Evolutionary conservation across 2,797 vertebrate genomes (phyloP), one percentile per base, ranked within the genome.

Genomic region (Hafferia zeledoni): DNA sequence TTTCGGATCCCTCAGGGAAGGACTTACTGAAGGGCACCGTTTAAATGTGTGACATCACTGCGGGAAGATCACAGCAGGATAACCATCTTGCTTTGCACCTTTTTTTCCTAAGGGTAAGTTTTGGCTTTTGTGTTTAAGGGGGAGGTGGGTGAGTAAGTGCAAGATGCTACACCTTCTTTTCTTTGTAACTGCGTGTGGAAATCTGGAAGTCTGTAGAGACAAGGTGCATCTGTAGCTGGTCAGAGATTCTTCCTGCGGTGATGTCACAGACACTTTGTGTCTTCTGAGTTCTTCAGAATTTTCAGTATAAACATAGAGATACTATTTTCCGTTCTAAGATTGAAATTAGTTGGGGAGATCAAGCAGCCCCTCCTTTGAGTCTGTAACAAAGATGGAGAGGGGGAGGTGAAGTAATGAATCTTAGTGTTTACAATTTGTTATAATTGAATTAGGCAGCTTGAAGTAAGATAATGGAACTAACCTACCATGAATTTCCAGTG

Each of bases 1-100:
- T 96, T 96, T 92, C 74, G 96, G 97, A 93, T 95, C 57, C 94
- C 91, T 97, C 93, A 91, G 88, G 93, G 95, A 96, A 91, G 78
- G 92, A 91, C 86, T 89, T 93, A 71, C 55, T 95, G 96, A 95
- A 96, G 91, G 94, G 88, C 93, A 88, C 74, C 46, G 82, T 90
- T 94, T 97, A 95, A 94, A 96, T 96, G 89, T 96, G 60, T 95
- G 96, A 92, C 81, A 52, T 95, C 78, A 90, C 79, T 93, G 67
- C 85, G 89, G 89, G 93, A 95, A 89, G 71, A 96, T 90, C 65
- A 49, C 95, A 95, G 83, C 85, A 89, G 94, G 87, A 64, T 87
- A 83, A 57, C 71, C 47, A 57, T 82, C 87, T 90, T 87, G 63
- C 89, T 91, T 95, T 88, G 91, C 83, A 93, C 95, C 72, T 91